Evolutionary conservation across 2,113 vertebrate species (phyloP).

Genomic region (Polypterus senegalus): DNA sequence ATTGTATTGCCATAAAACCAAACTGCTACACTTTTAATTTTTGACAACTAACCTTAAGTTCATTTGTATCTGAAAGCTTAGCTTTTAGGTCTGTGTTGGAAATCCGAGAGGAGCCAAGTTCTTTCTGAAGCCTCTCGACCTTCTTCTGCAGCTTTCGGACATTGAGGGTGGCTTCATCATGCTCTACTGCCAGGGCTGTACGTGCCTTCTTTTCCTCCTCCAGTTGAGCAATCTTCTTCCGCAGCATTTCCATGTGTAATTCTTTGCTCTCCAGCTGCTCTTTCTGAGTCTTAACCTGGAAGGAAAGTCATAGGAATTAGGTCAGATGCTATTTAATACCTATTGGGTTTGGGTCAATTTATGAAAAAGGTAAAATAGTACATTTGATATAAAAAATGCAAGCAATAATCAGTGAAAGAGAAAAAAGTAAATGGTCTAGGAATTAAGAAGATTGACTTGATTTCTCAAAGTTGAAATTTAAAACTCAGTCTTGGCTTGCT

Average conservation of each 20-base stretch:
- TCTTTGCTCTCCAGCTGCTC: constrained; percentile 70
- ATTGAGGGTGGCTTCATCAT: constrained; percentile 50
- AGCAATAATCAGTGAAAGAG: too few relatives aligned
- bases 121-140: constrained; percentile 61
- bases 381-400: too few relatives aligned
- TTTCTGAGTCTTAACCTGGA: constrained; percentile 68
- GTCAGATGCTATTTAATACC: too few relatives aligned
- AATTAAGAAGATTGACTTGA: too few relatives aligned
- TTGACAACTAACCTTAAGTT: constrained; percentile 66
- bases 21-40: neutral
- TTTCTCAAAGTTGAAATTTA: too few relatives aligned
- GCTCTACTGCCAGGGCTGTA: constrained; percentile 44
- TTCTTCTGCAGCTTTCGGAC: constrained; percentile 62
- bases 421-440: too few relatives aligned
- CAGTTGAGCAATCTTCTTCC: constrained; percentile 67
- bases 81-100: constrained; percentile 64
- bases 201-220: constrained; percentile 62
- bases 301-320: neutral
- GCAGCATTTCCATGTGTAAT: constrained; percentile 69
- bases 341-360: too few relatives aligned
- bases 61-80: constrained; percentile 60
- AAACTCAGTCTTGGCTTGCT: too few relatives aligned
- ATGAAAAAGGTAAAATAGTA: too few relatives aligned
- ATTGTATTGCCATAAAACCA: too few relatives aligned
- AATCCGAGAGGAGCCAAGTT: constrained; percentile 48